Evolutionary conservation across 1,140 invertebrate genomes (phyloP), one percentile per base, ranked within the genome.

Genomic region (Lepidurus packardi): DNA sequence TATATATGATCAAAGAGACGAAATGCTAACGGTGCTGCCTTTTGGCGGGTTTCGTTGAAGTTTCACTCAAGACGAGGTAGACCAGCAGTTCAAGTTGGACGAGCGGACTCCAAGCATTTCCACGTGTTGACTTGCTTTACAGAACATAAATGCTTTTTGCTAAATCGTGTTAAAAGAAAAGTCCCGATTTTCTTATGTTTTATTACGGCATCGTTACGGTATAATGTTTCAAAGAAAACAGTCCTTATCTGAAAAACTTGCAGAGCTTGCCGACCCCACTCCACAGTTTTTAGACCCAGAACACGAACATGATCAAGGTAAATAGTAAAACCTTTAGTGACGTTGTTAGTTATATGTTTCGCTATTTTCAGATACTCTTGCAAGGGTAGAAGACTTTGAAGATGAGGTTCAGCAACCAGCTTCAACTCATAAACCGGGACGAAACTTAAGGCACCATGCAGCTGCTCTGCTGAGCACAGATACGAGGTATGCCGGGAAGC

Each of bases 401-500:
- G 78, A 78, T 7, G 65, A 78, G 24, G 45, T 53, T 24, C 21
- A 77, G 9, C n/a, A 78, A 45, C 10, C 43, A 43, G 75, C 13
- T 24, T 43, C 73, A 74, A 47, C 73, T 16, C 43, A 75, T 5
- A 78, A 78, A 34, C 5, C 25, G 45, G 10, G 43, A 11, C 44
- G 43, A 13, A 74, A 53, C 13, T 75, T 75, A 45, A n/a, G 65
- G 6, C 43, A 44, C 16, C 73, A 75, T 82, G 84, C 90, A 6
- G 87, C 89, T 82, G 84, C 91, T 74, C 82, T 93, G 21, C 89
- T 89, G 79, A 89, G 92, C 80, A 82, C 89, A 42, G 91, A 92
- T 84, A 86, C 88, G 79, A 90, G 90, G 78, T 94, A 94, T 84
- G 88, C 89, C 74, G 92, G 92, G 0, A 89, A 89, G 86, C 83